These are phyloP conservation scores for Aviceda subcristata DNA, from an alignment of 2,113 vertebrate species.

Conservation along the genomic window DNA sequence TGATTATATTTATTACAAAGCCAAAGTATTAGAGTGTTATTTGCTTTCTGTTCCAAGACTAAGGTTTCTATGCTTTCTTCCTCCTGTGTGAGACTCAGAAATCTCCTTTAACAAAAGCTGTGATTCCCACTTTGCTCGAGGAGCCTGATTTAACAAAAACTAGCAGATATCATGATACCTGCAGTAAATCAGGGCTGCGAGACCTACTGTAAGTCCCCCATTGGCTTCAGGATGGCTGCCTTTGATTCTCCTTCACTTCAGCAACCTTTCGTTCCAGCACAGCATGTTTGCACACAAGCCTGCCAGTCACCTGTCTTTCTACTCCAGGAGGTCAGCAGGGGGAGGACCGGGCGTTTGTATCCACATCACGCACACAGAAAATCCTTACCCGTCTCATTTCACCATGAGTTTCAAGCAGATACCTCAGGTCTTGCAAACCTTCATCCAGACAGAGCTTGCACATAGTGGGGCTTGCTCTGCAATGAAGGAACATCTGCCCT, in stretches of 20 bases:
- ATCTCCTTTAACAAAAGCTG: background rate
- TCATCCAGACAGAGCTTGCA: background rate
- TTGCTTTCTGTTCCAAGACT: background rate
- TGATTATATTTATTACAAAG: background rate
- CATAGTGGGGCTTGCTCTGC: background rate
- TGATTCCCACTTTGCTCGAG: background rate
- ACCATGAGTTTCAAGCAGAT: background rate
- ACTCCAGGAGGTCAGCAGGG: accelerated
- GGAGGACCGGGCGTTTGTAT: background rate
- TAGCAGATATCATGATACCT: background rate
- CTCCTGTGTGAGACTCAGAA: background rate
- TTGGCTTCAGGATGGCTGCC: background rate
- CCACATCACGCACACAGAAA: background rate
- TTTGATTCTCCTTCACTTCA: background rate
- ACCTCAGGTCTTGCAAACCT: background rate
- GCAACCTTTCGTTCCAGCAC: background rate
- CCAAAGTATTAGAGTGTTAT: background rate
- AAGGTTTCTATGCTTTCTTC: background rate
- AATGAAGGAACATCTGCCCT: background rate
- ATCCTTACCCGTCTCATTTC: background rate
- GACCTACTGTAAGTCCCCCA: background rate
- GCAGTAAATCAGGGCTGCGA: background rate
- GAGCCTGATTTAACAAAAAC: background rate
- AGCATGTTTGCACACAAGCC: background rate
- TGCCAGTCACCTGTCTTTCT: background rate